Evolutionary conservation across 2,888 invertebrate genomes (phyloP).

Genomic region (Lumbricus terrestris): DNA sequence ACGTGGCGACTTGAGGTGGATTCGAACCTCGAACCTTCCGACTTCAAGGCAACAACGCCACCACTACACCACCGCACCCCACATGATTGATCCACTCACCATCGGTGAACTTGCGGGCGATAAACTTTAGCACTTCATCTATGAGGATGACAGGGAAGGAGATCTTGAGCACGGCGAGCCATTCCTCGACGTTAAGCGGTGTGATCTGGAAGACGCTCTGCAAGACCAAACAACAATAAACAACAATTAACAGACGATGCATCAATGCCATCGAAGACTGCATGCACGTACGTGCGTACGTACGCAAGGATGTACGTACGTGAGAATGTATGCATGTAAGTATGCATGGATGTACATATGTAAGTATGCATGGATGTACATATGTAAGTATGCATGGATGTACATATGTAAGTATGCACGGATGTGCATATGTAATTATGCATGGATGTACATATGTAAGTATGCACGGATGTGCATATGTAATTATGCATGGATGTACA

Average conservation of each 20-base stretch:
- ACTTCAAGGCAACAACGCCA: too few relatives aligned
- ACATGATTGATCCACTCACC: conserved; percentile 67
- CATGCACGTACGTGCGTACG: too few relatives aligned
- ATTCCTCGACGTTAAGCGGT: conserved; percentile 88
- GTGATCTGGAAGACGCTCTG: conserved; percentile 99
- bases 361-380: not conserved
- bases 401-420: not conserved
- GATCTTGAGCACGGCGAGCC: conserved; percentile 99
- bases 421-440: not conserved
- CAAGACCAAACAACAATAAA: conserved; percentile 27
- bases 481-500: not conserved
- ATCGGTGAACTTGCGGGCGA: conserved; percentile 98
- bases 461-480: too few relatives aligned
- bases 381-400: not conserved
- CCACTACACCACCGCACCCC: too few relatives aligned
- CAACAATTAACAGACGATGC: too few relatives aligned
- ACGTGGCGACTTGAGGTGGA: too few relatives aligned
- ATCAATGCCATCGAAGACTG: too few relatives aligned
- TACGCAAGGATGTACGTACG: too few relatives aligned
- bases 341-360: not conserved
- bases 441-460: not conserved
- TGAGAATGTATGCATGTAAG: too few relatives aligned
- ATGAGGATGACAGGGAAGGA: conserved; percentile 97
- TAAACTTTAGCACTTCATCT: conserved; percentile 98
- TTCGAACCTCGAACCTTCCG: too few relatives aligned